Evolutionary conservation across 2,888 invertebrate species (phyloP), one percentile per base, ranked within the genome.

Genomic region (Cephus nigrinus): DNA sequence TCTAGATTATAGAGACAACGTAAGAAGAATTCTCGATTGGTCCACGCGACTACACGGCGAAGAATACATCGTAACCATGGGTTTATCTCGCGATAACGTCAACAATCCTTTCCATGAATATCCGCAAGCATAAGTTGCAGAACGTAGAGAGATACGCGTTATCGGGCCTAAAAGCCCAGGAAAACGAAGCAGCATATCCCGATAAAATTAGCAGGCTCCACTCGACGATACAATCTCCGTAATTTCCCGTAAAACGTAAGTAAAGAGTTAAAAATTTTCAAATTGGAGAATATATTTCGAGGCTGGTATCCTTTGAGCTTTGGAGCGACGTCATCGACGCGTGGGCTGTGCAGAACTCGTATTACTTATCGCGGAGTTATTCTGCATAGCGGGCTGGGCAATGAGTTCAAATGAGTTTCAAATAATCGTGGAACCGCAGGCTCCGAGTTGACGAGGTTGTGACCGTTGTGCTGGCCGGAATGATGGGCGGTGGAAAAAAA

Each of bases 361-460:
- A 23, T 55, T 55, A 55, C 40, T 55, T 55, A 55, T 55, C 40
- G 5, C 23, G 40, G 2, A 55, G 40, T 55, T 55, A 55, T 55
- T 9, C 40, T 23, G 77, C 77, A 34, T 71, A 31, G 73, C 72
- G 35, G 33, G 68, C 68, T 73, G 80, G 79, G 82, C 84, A 86
- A 88, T 85, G 84, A 88, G 86, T 86, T 84, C 82, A 85, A 88
- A 88, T 87, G 88, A 87, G 85, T 86, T 86, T 83, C 83, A 82
- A 86, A 87, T 86, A 86, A 88, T 86, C 81, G 84, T 82, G 80
- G 76, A 85, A 82, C 11, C 71, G 3, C 71, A 4, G 31, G 71
- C 71, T 71, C 31, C 71, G 71, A 71, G 32, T 71, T 31, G 32
- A 81, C 81, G 79, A 78, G 76, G 81, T 76, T 82, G 69, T 68